Conservation (phyloP, 2,888 invertebrate species). For the Megaustenia siamemsis region DNA sequence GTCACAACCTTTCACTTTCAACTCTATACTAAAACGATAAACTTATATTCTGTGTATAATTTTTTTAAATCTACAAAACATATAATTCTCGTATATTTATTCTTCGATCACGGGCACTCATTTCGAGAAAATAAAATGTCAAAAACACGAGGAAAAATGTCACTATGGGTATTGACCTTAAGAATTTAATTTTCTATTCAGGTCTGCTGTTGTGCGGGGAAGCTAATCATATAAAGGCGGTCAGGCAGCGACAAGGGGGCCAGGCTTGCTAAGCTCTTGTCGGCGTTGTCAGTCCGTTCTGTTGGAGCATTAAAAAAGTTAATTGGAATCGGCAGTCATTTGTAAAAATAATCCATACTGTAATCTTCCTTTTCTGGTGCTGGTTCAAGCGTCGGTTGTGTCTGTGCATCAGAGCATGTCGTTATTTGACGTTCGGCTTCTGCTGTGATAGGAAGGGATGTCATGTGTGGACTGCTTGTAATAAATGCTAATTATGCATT, state of each 20-base stretch:
- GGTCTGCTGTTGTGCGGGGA: neutral
- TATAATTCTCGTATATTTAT: neutral
- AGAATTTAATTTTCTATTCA: slow-evolving; percentile 20
- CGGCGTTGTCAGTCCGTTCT: neutral
- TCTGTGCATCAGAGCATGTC: neutral
- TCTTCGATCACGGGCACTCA: neutral
- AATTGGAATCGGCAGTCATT: slow-evolving; percentile 34
- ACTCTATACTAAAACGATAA: too few species aligned
- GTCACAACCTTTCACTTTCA: too few species aligned
- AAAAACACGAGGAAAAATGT: neutral
- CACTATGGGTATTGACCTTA: neutral
- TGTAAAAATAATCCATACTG: slow-evolving; percentile 23
- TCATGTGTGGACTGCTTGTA: neutral
- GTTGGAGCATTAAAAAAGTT: neutral
- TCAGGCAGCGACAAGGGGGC: slow-evolving; percentile 3
- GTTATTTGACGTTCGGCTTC: neutral
- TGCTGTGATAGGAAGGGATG: neutral
- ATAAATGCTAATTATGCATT: neutral
- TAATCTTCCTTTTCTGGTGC: slow-evolving; percentile 1
- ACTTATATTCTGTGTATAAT: neutral
- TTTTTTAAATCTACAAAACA: neutral
- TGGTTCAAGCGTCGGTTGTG: slow-evolving; percentile 15
- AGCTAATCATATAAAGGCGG: slow-evolving; percentile 11
- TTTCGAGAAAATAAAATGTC: neutral
- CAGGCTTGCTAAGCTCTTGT: neutral